Evolutionary conservation across 23 tunicate species (phyloP), one percentile per base, ranked within the genome.

Genomic region (Clavelina lepadiformis): DNA sequence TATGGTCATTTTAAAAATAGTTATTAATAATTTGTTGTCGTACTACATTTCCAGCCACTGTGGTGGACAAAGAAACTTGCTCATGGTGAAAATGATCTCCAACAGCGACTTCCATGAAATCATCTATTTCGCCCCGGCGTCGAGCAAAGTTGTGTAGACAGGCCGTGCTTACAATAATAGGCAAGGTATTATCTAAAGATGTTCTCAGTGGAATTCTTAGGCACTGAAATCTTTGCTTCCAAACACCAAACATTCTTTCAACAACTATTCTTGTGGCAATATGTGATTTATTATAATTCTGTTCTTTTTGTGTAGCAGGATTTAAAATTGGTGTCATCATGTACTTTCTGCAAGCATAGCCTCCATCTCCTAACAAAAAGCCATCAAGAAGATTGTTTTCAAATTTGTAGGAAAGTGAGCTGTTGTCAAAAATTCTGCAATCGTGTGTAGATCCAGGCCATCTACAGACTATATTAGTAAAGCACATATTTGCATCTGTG

Each of bases 381-480:
- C 69, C 69, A 20, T 47, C 28, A 1, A 67, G 24, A 3, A 20
- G 28, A 21, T 33, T 46, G 34, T 74, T 66, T 58, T 82, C 91
- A 65, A 74, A 75, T 54, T 44, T 31, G 30, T 44, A 60, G 34
- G 65, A 49, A 24, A 82, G 24, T 5, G 13, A 19, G 54, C 69
- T 55, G 41, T 73, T 67, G 53, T 67, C 70, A 36, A 82, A 73
- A 24, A 82, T 82, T 20, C 75, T 33, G 37, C 45, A 19, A 46
- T 74, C 81, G 35, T 74, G 81, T 2, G 71, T 61, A 24, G 81
- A 74, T 5, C 91, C 91, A 20, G 69, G 51, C 91, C 81, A 74
- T 11, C 91, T 46, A 45, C 46, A 37, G 5, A 82, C 91, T 31
- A 73, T 11, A 47, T 66, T 66, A 3, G 75, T 82, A 38, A 82